These are phyloP conservation scores for Chesias legatella DNA, from an alignment of 2,888 invertebrate genomes.

Conservation along the genomic window DNA sequence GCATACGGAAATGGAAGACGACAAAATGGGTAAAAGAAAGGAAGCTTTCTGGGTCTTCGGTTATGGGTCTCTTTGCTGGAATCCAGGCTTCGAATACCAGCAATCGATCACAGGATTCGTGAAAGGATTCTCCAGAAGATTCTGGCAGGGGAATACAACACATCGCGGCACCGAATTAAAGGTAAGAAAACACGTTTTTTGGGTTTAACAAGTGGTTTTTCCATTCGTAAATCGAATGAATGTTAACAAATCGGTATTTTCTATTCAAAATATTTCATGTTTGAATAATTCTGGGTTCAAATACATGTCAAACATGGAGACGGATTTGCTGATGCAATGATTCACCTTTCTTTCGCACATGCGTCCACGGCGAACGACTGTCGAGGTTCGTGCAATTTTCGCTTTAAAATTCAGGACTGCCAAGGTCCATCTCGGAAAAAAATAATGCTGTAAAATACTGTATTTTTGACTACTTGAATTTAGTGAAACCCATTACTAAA, in stretches of 20 bases:
- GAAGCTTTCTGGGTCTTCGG: constrained; percentile 94
- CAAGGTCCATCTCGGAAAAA: too few relatives aligned
- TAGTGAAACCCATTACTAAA: too few relatives aligned
- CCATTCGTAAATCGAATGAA: constrained; percentile 2
- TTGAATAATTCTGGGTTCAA: too few relatives aligned
- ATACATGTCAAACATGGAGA: constrained; percentile 3
- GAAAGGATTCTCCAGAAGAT: constrained; percentile 89
- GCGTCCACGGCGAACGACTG: not conserved
- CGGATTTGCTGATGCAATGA: constrained; percentile 26
- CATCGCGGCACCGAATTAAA: constrained; percentile 88
- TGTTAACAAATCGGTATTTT: too few relatives aligned
- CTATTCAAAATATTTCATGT: too few relatives aligned
- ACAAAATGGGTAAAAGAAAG: constrained; percentile 37
- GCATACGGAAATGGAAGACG: constrained; percentile 10
- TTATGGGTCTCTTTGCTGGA: constrained; percentile 97
- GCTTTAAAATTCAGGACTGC: too few relatives aligned
- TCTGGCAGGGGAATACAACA: constrained; percentile 95
- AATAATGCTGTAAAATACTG: too few relatives aligned
- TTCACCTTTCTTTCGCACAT: constrained; percentile 13
- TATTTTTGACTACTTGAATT: too few relatives aligned
- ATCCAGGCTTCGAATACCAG: constrained; percentile 93
- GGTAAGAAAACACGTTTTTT: constrained; percentile 64
- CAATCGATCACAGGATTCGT: constrained; percentile 91
- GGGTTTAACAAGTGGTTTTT: not conserved
- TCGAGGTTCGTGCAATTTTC: too few relatives aligned